Percentiles rank a stretch among this genome's conserved stretches.
These are phyloP conservation scores for Brenthis hecate DNA, from an alignment of 2,888 invertebrate genomes.

Conservation along the genomic window DNA sequence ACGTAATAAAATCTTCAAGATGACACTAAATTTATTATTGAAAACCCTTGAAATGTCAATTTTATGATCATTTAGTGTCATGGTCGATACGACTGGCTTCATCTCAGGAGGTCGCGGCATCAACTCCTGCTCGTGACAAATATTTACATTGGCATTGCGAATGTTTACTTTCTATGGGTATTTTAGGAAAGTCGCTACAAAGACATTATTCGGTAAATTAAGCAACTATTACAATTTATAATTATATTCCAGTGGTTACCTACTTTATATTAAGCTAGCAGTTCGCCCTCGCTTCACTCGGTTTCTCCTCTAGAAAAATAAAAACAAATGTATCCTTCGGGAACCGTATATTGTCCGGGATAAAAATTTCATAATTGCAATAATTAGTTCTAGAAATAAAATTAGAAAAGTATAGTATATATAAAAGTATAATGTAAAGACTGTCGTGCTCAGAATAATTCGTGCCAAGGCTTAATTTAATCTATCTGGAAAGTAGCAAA, in stretches of 20 bases:
- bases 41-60: slow-evolving; percentile 7
- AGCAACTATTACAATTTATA: too few relatives aligned
- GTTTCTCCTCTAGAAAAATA: too few relatives aligned
- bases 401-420: too few relatives aligned
- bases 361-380: too few relatives aligned
- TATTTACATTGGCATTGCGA: slow-evolving; percentile 7
- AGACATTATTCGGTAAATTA: too few relatives aligned
- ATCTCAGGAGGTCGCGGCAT: slow-evolving; percentile 5
- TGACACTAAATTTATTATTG: slow-evolving; percentile 10
- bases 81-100: not conserved
- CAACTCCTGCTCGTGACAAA: slow-evolving; percentile 9
- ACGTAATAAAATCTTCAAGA: slow-evolving; percentile 5
- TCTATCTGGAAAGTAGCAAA: slow-evolving; percentile 11
- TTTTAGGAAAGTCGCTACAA: not conserved
- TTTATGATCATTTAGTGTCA: slow-evolving; percentile 10
- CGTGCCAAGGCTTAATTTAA: slow-evolving; percentile 16
- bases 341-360: too few relatives aligned
- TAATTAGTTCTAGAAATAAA: too few relatives aligned
- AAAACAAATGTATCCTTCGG: too few relatives aligned
- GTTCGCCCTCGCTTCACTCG: too few relatives aligned
- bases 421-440: too few relatives aligned
- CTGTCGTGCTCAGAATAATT: slow-evolving; percentile 14
- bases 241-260: too few relatives aligned
- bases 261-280: too few relatives aligned
- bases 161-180: slow-evolving; percentile 4